Conservation (phyloP, 2,113 vertebrate genomes). For the Cairina moschata region DNA sequence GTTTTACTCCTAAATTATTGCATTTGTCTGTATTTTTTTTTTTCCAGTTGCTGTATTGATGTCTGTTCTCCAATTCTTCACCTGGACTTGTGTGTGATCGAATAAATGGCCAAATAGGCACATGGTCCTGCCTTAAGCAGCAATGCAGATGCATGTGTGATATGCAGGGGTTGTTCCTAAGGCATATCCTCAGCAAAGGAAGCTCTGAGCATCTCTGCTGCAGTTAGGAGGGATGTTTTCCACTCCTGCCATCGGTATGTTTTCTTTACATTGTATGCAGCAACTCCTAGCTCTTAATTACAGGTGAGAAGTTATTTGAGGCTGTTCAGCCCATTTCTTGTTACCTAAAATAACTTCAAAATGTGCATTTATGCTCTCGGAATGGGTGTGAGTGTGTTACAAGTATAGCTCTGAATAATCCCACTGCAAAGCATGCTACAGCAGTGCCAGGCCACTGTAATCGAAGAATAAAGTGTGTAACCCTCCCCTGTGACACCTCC, state of each 20-base stretch:
- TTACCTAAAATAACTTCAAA: constrained; percentile 23
- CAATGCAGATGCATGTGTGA: not conserved
- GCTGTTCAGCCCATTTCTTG: not conserved
- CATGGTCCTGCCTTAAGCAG: not conserved
- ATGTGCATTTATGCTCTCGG: not conserved
- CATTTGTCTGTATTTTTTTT: not conserved
- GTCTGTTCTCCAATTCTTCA: not conserved
- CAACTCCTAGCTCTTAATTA: constrained; percentile 29
- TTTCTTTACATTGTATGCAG: constrained; percentile 2
- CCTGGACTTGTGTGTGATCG: not conserved
- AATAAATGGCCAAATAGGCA: not conserved
- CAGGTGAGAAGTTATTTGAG: constrained; percentile 19
- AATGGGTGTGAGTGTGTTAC: not conserved
- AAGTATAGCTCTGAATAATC: not conserved
- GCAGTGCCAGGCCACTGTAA: not conserved
- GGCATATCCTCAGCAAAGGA: not conserved
- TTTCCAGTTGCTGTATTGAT: not conserved
- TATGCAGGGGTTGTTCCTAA: not conserved
- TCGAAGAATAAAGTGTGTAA: not conserved
- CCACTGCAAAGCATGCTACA: not conserved
- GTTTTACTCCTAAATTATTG: not conserved
- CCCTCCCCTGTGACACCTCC: not conserved
- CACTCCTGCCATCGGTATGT: not conserved
- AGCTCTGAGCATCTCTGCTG: not conserved
- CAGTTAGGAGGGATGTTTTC: not conserved